Evolutionary conservation across 2,797 vertebrate species (phyloP).

Genomic region (Chelmon rostratus): DNA sequence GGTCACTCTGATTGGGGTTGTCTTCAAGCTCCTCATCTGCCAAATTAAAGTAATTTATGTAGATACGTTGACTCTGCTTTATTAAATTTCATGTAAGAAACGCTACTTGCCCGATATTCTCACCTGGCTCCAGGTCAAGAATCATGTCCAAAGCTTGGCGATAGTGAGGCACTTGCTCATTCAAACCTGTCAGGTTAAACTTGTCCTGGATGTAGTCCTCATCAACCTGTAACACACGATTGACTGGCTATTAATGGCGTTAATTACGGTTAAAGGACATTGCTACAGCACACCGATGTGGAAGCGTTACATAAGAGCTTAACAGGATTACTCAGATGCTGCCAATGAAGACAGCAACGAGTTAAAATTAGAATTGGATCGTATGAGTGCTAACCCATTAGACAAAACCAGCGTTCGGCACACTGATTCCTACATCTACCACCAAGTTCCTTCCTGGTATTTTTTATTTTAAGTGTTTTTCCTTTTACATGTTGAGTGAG

Average conservation of each 20-base stretch:
- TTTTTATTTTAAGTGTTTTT: conserved; percentile 21
- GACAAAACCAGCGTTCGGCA: neutral
- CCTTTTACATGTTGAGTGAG: neutral
- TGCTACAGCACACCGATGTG: conserved; percentile 9
- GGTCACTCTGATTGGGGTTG: conserved; percentile 95
- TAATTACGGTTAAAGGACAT: conserved; percentile 22
- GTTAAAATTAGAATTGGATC: conserved; percentile 53
- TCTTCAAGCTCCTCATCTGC: conserved; percentile 95
- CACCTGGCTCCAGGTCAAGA: conserved; percentile 94
- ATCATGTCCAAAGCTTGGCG: conserved; percentile 96
- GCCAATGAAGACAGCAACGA: conserved; percentile 30
- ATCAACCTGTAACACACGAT: conserved; percentile 86
- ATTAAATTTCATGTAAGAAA: neutral
- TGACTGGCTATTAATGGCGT: conserved; percentile 33
- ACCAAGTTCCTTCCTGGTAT: neutral
- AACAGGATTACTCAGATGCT: conserved; percentile 56
- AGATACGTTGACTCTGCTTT: neutral
- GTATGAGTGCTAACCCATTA: conserved; percentile 1
- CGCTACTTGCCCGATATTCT: conserved; percentile 9
- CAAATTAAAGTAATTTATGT: conserved; percentile 4
- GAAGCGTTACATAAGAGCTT: conserved; percentile 54
- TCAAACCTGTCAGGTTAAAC: conserved; percentile 94
- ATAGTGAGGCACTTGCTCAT: conserved; percentile 95
- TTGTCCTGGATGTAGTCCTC: conserved; percentile 97
- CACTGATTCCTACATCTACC: neutral